phyloP scores from a whole-genome alignment of 1,140 invertebrate genomes.

The Drosophila sp. region DNA sequence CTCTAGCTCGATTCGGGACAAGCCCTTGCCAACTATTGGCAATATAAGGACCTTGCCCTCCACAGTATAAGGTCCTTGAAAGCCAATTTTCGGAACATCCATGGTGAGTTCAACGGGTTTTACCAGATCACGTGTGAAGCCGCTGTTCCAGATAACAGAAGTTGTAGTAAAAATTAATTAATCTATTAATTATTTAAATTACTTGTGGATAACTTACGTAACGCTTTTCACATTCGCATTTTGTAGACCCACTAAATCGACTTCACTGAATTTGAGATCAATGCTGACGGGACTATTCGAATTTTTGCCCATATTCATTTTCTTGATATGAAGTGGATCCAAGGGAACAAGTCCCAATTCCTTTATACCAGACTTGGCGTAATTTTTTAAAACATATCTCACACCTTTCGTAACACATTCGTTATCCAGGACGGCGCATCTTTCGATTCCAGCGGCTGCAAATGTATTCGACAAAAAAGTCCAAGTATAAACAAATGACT shows the following conservation, averaged over 20 bases:
- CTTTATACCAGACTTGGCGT: slow-evolving; percentile 49
- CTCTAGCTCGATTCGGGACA: slow-evolving; percentile 52
- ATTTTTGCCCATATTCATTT: slow-evolving; percentile 59
- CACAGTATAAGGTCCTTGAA: slow-evolving; percentile 84
- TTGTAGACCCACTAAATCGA: slow-evolving; percentile 76
- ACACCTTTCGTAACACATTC: slow-evolving; percentile 48
- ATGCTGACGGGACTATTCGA: slow-evolving; percentile 67
- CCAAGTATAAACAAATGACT: background rate
- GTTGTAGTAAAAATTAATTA: background rate
- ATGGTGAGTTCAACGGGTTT: slow-evolving; percentile 42
- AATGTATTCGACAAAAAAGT: slow-evolving; percentile 1
- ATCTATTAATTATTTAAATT: background rate
- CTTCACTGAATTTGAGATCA: slow-evolving; percentile 77
- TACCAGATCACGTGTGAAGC: slow-evolving; percentile 49
- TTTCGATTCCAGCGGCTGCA: slow-evolving; percentile 52
- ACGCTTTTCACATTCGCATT: slow-evolving; percentile 44
- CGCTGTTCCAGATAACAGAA: slow-evolving; percentile 28
- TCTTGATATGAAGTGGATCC: slow-evolving; percentile 69
- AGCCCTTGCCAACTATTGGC: slow-evolving; percentile 85
- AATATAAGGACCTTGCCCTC: slow-evolving; percentile 84
- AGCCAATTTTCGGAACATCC: slow-evolving; percentile 55
- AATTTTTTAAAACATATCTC: slow-evolving; percentile 55
- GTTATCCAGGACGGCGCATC: slow-evolving; percentile 47
- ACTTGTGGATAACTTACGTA: slow-evolving; percentile 39
- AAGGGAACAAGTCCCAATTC: slow-evolving; percentile 50